Percentiles rank a stretch among this genome's conserved stretches.
Conservation (phyloP, 35 echinoderm and acorn worm genomes). For the Eucidaris tribuloides region DNA sequence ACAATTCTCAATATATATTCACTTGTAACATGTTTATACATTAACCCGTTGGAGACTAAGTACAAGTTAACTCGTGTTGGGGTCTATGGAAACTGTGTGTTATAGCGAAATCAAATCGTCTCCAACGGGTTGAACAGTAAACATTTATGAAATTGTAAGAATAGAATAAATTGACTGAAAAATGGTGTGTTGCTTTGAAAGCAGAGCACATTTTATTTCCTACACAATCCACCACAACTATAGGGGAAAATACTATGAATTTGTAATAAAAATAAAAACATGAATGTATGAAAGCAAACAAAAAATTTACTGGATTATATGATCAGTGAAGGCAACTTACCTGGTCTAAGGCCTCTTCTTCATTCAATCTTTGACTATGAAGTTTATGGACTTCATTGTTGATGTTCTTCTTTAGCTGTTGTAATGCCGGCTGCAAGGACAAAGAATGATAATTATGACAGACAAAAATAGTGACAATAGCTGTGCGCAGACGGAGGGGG, state of each 20-base stretch:
- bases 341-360: conserved; percentile 87
- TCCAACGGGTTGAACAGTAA: no score
- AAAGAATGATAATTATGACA: not conserved
- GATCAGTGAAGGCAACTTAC: conserved; percentile 10
- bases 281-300: not conserved
- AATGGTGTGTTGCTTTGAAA: no score
- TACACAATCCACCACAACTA: no score
- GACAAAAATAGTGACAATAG: not conserved
- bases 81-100: no score
- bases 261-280: not conserved
- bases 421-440: conserved; percentile 69
- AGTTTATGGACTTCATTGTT: conserved; percentile 74
- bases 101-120: no score
- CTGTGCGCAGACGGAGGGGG: not conserved
- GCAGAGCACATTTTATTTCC: no score
- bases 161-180: no score
- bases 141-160: no score
- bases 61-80: no score
- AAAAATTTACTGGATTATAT: not conserved
- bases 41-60: no score
- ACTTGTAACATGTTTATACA: no score
- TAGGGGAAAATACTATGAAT: not conserved
- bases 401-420: conserved; percentile 80
- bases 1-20: no score
- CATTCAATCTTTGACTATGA: conserved; percentile 54